phyloP scores from a whole-genome alignment of 2,797 vertebrate species.

The Neosilurus hyrtlii region DNA sequence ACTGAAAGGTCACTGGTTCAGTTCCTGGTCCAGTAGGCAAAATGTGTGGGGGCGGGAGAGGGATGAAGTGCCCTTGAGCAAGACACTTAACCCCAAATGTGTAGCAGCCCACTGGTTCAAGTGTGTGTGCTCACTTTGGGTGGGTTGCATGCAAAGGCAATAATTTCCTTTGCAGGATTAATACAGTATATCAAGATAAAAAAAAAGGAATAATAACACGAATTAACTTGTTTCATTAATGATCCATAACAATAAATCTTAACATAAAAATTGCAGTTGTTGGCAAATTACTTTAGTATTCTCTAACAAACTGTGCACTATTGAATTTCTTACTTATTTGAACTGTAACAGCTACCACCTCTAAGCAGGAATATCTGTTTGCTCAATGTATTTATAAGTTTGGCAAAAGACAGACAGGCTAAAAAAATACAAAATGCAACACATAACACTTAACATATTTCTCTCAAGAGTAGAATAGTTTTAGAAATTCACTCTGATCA shows the following conservation, averaged over 20 bases:
- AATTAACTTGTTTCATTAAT: neutral
- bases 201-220: neutral
- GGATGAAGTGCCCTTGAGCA: no score
- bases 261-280: neutral
- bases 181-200: no score
- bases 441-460: neutral
- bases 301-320: neutral
- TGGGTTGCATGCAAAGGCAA: no score
- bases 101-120: no score
- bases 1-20: no score
- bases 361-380: no score
- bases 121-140: no score
- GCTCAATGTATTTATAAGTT: no score
- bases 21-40: no score
- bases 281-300: neutral
- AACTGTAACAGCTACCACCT: neutral
- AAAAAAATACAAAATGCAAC: neutral
- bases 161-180: no score
- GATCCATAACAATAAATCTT: neutral
- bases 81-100: no score
- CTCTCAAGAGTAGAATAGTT: neutral
- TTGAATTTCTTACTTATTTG: neutral
- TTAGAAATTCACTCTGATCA: neutral
- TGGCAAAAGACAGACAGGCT: neutral
- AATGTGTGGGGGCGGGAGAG: no score